These are phyloP conservation scores for Sisyra terminalis DNA, from an alignment of 2,888 invertebrate species.

Conservation along the genomic window DNA sequence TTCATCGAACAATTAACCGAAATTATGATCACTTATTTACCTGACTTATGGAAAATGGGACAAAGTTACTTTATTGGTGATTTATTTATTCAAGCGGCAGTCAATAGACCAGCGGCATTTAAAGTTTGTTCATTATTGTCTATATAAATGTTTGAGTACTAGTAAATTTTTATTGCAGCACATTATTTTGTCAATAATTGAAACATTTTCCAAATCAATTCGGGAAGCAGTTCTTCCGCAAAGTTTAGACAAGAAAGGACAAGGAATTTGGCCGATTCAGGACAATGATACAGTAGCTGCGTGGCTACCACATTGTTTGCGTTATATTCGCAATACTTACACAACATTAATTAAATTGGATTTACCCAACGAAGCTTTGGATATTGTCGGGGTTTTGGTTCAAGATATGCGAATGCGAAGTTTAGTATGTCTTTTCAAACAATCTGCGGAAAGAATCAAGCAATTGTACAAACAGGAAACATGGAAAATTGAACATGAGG, in stretches of 20 bases:
- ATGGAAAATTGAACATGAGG: slow-evolving; percentile 73
- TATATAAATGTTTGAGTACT: too few species aligned
- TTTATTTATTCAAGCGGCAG: slow-evolving; percentile 54
- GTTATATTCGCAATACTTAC: slow-evolving; percentile 66
- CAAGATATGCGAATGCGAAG: slow-evolving; percentile 78
- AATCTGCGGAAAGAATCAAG: slow-evolving; percentile 63
- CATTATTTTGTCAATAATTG: slow-evolving; percentile 64
- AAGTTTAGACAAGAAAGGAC: slow-evolving; percentile 30
- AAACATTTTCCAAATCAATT: slow-evolving; percentile 55
- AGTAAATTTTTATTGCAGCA: too few species aligned
- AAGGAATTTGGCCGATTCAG: slow-evolving; percentile 35
- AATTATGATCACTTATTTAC: slow-evolving; percentile 58
- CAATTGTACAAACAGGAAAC: slow-evolving; percentile 57
- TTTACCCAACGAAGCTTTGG: slow-evolving; percentile 73
- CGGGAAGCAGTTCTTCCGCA: slow-evolving; percentile 54
- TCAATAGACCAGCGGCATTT: slow-evolving; percentile 56
- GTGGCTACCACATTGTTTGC: slow-evolving; percentile 67
- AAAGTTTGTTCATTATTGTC: slow-evolving; percentile 45
- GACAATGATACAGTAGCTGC: slow-evolving; percentile 36
- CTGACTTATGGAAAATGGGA: slow-evolving; percentile 91
- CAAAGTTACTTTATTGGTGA: slow-evolving; percentile 87
- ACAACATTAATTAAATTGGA: slow-evolving; percentile 68
- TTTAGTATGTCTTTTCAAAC: slow-evolving; percentile 68
- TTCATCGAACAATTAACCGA: slow-evolving; percentile 69
- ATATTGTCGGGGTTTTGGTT: slow-evolving; percentile 67